Evolutionary conservation across 2,888 invertebrate genomes (phyloP).

Genomic region (Drosophila pegasa): DNA sequence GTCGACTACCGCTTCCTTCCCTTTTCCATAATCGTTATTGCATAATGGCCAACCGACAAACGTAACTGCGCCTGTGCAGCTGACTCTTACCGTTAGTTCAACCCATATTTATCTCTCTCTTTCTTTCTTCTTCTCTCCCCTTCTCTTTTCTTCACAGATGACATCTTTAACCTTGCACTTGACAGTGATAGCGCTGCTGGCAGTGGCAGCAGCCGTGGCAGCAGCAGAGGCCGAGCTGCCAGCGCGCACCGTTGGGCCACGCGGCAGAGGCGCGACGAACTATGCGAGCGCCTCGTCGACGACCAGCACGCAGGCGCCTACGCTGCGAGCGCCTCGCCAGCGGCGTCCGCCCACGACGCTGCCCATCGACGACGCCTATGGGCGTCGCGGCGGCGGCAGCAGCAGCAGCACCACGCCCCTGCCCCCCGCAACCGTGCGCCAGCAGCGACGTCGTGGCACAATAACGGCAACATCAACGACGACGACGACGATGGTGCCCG

Average conservation of each 20-base stretch:
- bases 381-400: constrained; percentile 30
- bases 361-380: constrained; percentile 50
- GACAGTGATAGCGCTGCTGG: constrained; percentile 75
- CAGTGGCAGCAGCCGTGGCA: constrained; percentile 39
- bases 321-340: constrained; percentile 84
- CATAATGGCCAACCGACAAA: constrained; percentile 1
- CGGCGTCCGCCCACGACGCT: constrained; percentile 74
- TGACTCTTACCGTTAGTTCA: neutral
- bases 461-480: constrained; percentile 44
- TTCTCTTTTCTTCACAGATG: constrained; percentile 58
- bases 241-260: constrained; percentile 37
- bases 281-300: constrained; percentile 58
- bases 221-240: constrained; percentile 31
- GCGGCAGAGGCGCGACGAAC: constrained; percentile 53
- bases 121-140: neutral
- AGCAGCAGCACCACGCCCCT: constrained; percentile 51
- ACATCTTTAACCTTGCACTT: constrained; percentile 84
- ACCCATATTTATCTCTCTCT: neutral
- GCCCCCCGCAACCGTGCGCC: constrained; percentile 51
- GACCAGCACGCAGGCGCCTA: constrained; percentile 83
- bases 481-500: constrained; percentile 17
- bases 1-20: neutral
- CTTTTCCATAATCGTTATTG: neutral
- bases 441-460: constrained; percentile 39
- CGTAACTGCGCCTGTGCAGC: neutral